A percentile compares a stretch with the other conserved stretches of the same genome.
These are phyloP conservation scores for Magallana ariakensis DNA, from an alignment of 1,140 invertebrate genomes.

Conservation along the genomic window DNA sequence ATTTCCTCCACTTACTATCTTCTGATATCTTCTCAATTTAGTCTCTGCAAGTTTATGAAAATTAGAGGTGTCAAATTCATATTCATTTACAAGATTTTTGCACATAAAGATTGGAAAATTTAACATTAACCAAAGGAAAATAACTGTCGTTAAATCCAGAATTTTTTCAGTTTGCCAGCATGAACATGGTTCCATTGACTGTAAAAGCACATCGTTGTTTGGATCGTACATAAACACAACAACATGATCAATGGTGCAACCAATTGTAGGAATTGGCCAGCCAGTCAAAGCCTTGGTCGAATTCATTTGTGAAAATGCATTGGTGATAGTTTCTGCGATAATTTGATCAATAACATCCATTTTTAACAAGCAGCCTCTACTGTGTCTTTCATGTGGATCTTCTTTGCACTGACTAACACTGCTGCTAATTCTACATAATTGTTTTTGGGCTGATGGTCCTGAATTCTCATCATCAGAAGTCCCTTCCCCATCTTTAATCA, in stretches of 20 bases:
- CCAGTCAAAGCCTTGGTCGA: not conserved
- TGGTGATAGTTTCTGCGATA: not conserved
- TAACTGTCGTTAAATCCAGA: not conserved
- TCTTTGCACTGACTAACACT: no score
- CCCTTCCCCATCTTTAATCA: not conserved
- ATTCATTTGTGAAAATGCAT: not conserved
- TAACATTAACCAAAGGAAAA: not conserved
- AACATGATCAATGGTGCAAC: not conserved
- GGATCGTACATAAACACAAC: not conserved
- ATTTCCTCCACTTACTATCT: no score
- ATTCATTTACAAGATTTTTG: not conserved
- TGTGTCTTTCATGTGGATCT: not conserved
- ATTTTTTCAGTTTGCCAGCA: not conserved
- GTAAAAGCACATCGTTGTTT: not conserved
- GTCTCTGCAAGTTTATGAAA: not conserved
- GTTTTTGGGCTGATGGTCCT: not conserved
- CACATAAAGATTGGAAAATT: not conserved
- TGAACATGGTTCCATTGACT: not conserved
- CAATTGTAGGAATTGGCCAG: not conserved
- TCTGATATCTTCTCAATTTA: not conserved
- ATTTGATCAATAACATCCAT: not conserved
- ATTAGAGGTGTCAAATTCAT: not conserved
- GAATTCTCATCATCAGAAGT: not conserved
- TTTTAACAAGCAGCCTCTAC: not conserved
- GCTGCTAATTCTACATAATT: not conserved